Conservation (phyloP, 2,113 vertebrate genomes). For the Mirza zaza region DNA sequence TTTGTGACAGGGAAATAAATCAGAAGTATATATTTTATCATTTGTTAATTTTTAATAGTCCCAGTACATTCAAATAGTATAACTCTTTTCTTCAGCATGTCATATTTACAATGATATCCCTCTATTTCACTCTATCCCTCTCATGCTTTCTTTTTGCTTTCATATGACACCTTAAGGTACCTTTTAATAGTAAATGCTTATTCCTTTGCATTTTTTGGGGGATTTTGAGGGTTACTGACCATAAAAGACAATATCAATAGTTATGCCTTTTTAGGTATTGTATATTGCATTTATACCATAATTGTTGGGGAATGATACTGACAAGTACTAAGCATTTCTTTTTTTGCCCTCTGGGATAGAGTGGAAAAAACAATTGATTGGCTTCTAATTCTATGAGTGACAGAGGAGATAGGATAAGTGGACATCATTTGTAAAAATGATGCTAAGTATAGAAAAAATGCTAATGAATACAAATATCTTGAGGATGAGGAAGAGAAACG, state of each 20-base stretch:
- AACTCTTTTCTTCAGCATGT: background rate
- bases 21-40: background rate
- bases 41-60: background rate
- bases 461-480: background rate
- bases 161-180: background rate
- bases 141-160: background rate
- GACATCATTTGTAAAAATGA: background rate
- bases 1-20: background rate
- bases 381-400: background rate
- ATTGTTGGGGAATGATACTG: background rate
- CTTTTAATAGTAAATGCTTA: background rate
- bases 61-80: background rate
- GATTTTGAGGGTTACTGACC: background rate
- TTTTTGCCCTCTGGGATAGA: background rate
- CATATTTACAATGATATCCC: background rate
- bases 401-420: background rate
- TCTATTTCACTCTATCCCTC: background rate
- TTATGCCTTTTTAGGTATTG: background rate
- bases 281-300: background rate
- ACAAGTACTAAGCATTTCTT: background rate
- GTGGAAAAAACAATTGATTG: background rate
- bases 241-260: background rate
- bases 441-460: background rate
- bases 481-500: background rate
- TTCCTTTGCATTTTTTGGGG: background rate